Evolutionary conservation across 2,888 invertebrate species (phyloP).

Genomic region (Gortyna flavago): DNA sequence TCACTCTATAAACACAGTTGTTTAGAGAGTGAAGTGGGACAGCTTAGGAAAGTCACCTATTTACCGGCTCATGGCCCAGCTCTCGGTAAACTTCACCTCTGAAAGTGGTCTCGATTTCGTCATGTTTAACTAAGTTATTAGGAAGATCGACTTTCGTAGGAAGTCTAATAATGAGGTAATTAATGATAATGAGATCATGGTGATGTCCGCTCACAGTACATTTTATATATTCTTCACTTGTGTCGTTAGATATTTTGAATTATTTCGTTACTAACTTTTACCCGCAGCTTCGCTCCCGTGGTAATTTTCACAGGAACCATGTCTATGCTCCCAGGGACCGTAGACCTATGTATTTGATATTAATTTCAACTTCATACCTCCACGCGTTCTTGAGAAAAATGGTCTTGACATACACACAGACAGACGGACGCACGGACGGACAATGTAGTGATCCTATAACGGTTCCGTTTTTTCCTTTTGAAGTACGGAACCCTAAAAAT

Average conservation of each 20-base stretch:
- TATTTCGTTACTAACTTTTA: background rate
- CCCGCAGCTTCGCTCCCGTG: background rate
- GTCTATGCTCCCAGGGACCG: background rate
- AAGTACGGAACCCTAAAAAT: background rate
- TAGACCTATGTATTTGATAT: background rate
- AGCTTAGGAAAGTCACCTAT: slow-evolving; percentile 24
- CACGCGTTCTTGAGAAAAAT: background rate
- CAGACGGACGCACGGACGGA: background rate
- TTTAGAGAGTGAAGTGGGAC: slow-evolving; percentile 24
- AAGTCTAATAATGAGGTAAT: background rate
- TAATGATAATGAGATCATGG: background rate
- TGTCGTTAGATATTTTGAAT: background rate
- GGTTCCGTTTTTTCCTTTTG: background rate
- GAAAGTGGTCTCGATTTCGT: slow-evolving; percentile 31
- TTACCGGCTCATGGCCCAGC: slow-evolving; percentile 6
- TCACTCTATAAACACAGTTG: too few relatives aligned
- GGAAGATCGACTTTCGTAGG: slow-evolving; percentile 9
- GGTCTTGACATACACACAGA: background rate
- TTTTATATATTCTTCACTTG: background rate
- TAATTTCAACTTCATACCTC: background rate
- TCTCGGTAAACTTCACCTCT: slow-evolving; percentile 10
- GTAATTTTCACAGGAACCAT: background rate
- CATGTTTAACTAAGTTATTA: slow-evolving; percentile 17
- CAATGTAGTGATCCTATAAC: background rate
- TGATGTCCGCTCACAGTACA: background rate